Evolutionary conservation across 2,113 vertebrate genomes (phyloP).

Genomic region (Aspidoscelis tigris): DNA sequence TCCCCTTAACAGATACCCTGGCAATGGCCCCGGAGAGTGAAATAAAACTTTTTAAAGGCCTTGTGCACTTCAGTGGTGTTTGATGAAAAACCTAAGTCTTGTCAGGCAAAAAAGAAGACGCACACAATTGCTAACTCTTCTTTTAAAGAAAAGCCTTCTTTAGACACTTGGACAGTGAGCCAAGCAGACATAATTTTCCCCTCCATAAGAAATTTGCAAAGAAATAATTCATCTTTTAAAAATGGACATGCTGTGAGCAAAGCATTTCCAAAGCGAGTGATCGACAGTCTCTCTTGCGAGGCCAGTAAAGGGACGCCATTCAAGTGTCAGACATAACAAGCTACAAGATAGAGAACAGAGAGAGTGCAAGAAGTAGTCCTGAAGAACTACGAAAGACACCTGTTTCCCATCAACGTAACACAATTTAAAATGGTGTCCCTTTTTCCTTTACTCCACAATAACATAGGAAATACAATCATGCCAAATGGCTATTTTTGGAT

Average conservation of each 20-base stretch:
- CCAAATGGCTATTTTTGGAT: background rate
- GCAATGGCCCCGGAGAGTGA: background rate
- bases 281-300: conserved; percentile 4
- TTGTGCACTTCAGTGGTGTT: background rate
- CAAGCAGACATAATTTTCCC: too few species aligned
- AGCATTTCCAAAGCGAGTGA: conserved; percentile 1
- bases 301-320: background rate
- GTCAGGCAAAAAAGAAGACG: background rate
- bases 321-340: background rate
- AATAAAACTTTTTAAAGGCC: background rate
- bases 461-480: background rate
- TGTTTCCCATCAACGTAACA: conserved; percentile 8
- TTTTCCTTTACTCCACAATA: background rate
- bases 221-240: conserved; percentile 7
- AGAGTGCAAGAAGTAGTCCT: background rate
- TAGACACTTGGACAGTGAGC: too few species aligned
- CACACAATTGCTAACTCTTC: background rate
- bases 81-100: background rate
- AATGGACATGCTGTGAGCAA: background rate
- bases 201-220: background rate
- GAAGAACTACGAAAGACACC: background rate
- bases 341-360: background rate
- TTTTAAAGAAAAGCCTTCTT: background rate
- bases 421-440: background rate
- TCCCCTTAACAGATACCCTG: background rate